Evolutionary conservation across 2,113 vertebrate species (phyloP).

Genomic region (Psephotus haematonotus): DNA sequence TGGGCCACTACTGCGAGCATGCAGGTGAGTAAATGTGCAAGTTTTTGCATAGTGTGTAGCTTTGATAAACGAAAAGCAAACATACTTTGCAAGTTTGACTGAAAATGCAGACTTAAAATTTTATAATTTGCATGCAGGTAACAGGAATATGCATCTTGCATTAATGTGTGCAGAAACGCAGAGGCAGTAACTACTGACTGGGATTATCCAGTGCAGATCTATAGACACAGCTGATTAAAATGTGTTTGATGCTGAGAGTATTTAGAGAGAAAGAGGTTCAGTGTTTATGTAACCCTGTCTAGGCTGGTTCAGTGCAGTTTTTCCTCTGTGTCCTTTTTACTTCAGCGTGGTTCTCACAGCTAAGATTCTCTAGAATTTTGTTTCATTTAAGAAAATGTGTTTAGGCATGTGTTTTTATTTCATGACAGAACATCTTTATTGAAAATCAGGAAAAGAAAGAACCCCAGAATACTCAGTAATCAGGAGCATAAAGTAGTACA

Average conservation of each 20-base stretch:
- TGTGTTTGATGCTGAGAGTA: neutral
- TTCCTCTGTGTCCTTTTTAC: neutral
- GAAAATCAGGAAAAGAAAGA: neutral
- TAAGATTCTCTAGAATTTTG: neutral
- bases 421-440: neutral
- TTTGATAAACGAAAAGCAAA: neutral
- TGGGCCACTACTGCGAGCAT: constrained; percentile 85
- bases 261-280: neutral
- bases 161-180: neutral
- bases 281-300: neutral
- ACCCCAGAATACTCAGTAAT: neutral
- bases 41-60: neutral
- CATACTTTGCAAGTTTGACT: neutral
- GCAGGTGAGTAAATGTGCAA: constrained; percentile 79
- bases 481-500: neutral
- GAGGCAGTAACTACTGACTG: neutral
- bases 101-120: neutral
- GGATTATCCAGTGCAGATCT: neutral
- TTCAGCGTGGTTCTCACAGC: neutral
- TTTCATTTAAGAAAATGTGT: neutral
- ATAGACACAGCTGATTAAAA: neutral
- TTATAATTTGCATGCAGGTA: neutral
- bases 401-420: neutral
- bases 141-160: neutral
- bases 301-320: neutral